Conservation (phyloP, 2,113 vertebrate genomes). For the Erythrocebus patas region DNA sequence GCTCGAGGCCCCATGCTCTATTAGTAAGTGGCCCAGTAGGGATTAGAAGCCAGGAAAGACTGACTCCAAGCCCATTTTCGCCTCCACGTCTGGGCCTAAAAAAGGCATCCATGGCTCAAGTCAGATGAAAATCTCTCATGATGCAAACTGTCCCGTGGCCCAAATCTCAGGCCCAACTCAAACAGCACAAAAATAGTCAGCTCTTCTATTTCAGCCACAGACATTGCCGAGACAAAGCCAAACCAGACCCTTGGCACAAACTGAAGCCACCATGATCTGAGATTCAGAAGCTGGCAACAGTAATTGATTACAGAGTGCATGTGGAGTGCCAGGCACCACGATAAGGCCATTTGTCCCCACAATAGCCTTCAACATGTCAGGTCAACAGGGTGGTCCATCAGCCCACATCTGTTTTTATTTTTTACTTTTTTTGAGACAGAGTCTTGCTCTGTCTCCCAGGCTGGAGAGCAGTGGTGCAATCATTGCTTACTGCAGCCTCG, state of each 20-base stretch:
- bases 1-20: fast-evolving
- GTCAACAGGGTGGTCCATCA: fast-evolving
- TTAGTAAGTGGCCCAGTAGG: background rate
- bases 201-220: background rate
- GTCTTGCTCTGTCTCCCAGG: too few species aligned
- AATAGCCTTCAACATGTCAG: fast-evolving
- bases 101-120: background rate
- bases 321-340: fast-evolving
- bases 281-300: fast-evolving
- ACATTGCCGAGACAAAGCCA: background rate
- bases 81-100: background rate
- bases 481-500: too few species aligned
- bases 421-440: too few species aligned
- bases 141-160: background rate
- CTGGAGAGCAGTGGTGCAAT: too few species aligned
- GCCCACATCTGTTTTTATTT: too few species aligned
- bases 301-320: fast-evolving
- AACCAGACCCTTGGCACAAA: background rate
- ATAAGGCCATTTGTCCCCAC: fast-evolving
- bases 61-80: background rate
- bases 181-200: background rate
- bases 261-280: background rate
- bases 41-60: background rate
- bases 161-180: background rate
- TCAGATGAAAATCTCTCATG: background rate